phyloP scores from a whole-genome alignment of 2,888 invertebrate species.

The Agonum fuliginosum region DNA sequence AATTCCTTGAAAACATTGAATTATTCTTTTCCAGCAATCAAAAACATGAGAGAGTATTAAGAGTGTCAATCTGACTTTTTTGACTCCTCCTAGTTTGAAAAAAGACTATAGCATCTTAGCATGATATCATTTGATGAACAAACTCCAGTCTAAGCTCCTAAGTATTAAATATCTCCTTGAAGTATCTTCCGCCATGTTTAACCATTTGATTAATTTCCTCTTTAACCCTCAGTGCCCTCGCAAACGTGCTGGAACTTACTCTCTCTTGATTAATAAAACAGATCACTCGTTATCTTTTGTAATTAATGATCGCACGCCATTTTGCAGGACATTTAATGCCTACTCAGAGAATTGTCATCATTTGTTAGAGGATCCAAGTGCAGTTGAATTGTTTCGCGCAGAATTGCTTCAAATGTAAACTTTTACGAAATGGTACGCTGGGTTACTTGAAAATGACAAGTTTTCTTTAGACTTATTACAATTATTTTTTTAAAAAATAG shows the following conservation, averaged over 20 bases:
- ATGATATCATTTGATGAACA: no score
- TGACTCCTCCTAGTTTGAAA: no score
- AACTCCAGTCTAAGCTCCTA: no score
- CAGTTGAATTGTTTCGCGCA: slow-evolving; percentile 10
- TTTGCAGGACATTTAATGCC: slow-evolving; percentile 15
- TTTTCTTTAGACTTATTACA: no score
- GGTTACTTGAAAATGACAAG: background rate
- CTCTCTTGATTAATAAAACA: slow-evolving; percentile 33
- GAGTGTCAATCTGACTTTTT: no score
- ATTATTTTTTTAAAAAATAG: no score
- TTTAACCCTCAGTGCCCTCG: slow-evolving; percentile 4
- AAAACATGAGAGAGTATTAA: no score
- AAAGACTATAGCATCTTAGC: no score
- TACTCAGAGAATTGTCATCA: slow-evolving; percentile 27
- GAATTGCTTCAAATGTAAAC: background rate
- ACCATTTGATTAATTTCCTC: slow-evolving; percentile 18
- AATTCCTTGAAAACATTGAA: no score
- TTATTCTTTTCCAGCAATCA: no score
- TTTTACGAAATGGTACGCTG: background rate
- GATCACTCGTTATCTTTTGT: slow-evolving; percentile 32
- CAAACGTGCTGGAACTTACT: background rate
- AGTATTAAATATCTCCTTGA: no score
- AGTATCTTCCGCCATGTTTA: background rate
- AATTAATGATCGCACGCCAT: background rate
- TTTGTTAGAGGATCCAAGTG: slow-evolving; percentile 22